Percentiles rank a stretch among this genome's conserved stretches.
Evolutionary conservation across 2,113 vertebrate species (phyloP).

Genomic region (Platichthys stellatus): DNA sequence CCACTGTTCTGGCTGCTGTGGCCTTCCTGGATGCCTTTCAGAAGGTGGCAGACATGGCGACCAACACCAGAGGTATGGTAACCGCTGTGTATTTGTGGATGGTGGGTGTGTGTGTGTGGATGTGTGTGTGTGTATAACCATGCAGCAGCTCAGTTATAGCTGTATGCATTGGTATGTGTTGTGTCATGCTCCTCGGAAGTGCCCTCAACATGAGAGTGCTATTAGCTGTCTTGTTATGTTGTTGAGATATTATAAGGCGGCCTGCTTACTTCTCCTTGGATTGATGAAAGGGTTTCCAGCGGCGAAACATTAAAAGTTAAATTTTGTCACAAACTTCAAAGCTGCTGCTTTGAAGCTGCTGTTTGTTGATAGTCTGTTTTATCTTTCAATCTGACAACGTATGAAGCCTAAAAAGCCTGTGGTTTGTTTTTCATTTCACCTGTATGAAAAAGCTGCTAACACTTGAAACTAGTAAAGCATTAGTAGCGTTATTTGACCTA

Average conservation of each 20-base stretch:
- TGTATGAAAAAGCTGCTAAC: not conserved
- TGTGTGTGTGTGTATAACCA: not conserved
- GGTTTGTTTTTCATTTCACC: not conserved
- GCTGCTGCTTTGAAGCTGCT: not conserved
- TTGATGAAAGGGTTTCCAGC: slow-evolving; percentile 52
- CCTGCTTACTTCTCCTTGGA: slow-evolving; percentile 11
- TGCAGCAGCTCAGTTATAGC: not conserved
- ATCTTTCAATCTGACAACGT: not conserved
- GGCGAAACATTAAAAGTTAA: slow-evolving; percentile 23
- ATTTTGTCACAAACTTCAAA: slow-evolving; percentile 44
- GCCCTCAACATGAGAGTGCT: not conserved
- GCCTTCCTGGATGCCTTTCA: slow-evolving; percentile 99
- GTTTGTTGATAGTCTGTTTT: not conserved
- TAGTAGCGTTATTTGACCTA: not conserved
- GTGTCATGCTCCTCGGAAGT: slow-evolving; percentile 2
- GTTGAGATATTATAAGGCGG: slow-evolving; percentile 41
- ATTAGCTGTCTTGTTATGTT: slow-evolving; percentile 23
- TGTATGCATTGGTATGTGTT: slow-evolving; percentile 3
- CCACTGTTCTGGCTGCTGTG: slow-evolving; percentile 95
- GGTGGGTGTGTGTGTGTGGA: not conserved
- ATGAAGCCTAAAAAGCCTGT: not conserved
- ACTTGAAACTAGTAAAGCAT: not conserved
- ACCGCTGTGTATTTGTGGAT: not conserved
- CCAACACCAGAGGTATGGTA: slow-evolving; percentile 95
- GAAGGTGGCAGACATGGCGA: slow-evolving; percentile 99